phyloP scores from a whole-genome alignment of 1,140 invertebrate genomes.

The Neelides sp. region DNA sequence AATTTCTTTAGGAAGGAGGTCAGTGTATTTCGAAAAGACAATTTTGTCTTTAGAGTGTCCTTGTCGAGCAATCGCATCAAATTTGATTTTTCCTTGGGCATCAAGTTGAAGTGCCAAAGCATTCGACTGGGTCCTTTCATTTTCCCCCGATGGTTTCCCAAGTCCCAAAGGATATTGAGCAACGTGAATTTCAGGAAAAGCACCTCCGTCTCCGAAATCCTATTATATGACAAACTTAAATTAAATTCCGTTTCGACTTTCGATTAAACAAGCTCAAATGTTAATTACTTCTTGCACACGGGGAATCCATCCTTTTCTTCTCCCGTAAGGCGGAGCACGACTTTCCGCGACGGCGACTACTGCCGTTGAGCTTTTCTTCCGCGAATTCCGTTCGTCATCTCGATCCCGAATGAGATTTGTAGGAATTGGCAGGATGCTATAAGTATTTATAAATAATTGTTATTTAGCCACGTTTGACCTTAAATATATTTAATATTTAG shows the following conservation, averaged over 20 bases:
- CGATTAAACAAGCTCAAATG: not conserved
- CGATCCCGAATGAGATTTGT: conserved; percentile 72
- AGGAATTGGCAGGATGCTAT: conserved; percentile 66
- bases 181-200: conserved; percentile 94
- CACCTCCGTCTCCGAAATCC: conserved; percentile 90
- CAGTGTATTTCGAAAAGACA: conserved; percentile 88
- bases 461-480: no score
- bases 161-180: conserved; percentile 92
- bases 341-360: conserved; percentile 61
- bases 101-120: conserved; percentile 88
- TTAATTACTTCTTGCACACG: conserved; percentile 60
- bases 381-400: conserved; percentile 60
- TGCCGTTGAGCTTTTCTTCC: conserved; percentile 43
- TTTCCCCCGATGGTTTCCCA: conserved; percentile 45
- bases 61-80: conserved; percentile 87
- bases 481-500: no score
- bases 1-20: conserved; percentile 86
- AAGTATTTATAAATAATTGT: no score
- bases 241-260: conserved; percentile 4
- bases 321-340: conserved; percentile 89
- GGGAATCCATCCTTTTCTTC: conserved; percentile 88
- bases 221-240: conserved; percentile 30
- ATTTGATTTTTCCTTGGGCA: conserved; percentile 87
- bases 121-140: conserved; percentile 66
- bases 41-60: conserved; percentile 95